Evolutionary conservation across 2,113 vertebrate genomes (phyloP).

Genomic region (Heloderma charlesbogerti): DNA sequence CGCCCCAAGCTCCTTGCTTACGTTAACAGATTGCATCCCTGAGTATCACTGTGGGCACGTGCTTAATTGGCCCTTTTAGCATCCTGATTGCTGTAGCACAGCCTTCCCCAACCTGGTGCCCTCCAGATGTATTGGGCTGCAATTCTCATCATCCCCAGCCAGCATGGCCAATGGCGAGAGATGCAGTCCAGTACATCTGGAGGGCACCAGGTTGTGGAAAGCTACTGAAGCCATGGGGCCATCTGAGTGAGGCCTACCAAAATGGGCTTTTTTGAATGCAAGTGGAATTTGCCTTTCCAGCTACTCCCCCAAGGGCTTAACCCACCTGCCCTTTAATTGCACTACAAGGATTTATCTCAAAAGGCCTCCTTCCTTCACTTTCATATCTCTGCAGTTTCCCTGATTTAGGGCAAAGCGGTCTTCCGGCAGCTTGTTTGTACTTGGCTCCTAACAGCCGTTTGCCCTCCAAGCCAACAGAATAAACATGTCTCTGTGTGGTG

Average conservation of each 20-base stretch:
- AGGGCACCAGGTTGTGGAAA: too few relatives aligned
- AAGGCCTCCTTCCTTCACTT: neutral
- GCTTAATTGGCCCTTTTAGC: neutral
- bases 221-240: too few relatives aligned
- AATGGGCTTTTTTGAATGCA: neutral
- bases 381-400: neutral
- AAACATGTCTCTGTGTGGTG: neutral
- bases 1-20: neutral
- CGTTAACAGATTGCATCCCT: neutral
- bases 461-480: slow-evolving; percentile 12
- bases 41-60: neutral
- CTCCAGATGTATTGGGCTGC: too few relatives aligned
- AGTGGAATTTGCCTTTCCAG: neutral
- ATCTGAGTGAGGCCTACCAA: neutral
- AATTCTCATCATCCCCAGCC: too few relatives aligned
- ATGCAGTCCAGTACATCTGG: too few relatives aligned
- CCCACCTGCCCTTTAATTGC: neutral
- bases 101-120: too few relatives aligned
- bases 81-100: neutral
- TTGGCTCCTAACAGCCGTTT: slow-evolving; percentile 8
- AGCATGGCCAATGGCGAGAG: too few relatives aligned
- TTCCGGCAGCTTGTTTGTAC: neutral
- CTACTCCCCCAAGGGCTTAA: neutral
- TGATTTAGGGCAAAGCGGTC: neutral
- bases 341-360: neutral